phyloP scores from a whole-genome alignment of 2,797 vertebrate genomes.

The Xerus rutilus region DNA sequence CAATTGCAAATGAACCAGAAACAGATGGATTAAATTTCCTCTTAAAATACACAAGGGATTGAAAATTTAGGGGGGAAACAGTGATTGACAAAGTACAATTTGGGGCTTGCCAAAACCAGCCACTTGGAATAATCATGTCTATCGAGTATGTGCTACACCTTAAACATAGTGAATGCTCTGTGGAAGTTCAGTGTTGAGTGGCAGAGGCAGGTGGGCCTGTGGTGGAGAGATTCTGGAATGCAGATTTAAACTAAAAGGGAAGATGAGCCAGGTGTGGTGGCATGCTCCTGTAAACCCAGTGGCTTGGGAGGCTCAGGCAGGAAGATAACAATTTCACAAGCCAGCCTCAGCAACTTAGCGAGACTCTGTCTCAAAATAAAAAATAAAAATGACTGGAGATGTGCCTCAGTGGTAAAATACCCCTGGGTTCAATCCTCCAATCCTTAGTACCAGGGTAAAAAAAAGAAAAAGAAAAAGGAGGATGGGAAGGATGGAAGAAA shows the following conservation, averaged over 20 bases:
- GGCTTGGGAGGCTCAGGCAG: too few species aligned
- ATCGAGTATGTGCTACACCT: neutral
- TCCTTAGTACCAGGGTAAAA: too few species aligned
- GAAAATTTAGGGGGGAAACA: conserved; percentile 33
- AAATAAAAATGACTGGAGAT: too few species aligned
- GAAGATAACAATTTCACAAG: too few species aligned
- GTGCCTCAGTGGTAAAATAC: too few species aligned
- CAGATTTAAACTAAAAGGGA: neutral
- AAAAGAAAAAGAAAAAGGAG: neutral
- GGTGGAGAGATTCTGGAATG: neutral
- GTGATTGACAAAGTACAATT: conserved; percentile 18
- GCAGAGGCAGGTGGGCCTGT: neutral
- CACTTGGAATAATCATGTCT: neutral
- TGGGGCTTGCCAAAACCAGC: conserved; percentile 26
- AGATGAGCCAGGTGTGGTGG: too few species aligned
- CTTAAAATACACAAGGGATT: conserved; percentile 66
- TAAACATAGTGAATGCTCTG: neutral
- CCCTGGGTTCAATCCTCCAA: too few species aligned
- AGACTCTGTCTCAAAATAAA: too few species aligned
- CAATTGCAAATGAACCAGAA: conserved; percentile 73
- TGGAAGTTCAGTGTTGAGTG: neutral
- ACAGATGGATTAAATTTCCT: conserved; percentile 75
- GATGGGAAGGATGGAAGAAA: neutral
- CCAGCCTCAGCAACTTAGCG: too few species aligned
- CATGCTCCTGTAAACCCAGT: too few species aligned